Evolutionary conservation across 1,140 invertebrate species (phyloP).

Genomic region (Trichonephila inaurata): DNA sequence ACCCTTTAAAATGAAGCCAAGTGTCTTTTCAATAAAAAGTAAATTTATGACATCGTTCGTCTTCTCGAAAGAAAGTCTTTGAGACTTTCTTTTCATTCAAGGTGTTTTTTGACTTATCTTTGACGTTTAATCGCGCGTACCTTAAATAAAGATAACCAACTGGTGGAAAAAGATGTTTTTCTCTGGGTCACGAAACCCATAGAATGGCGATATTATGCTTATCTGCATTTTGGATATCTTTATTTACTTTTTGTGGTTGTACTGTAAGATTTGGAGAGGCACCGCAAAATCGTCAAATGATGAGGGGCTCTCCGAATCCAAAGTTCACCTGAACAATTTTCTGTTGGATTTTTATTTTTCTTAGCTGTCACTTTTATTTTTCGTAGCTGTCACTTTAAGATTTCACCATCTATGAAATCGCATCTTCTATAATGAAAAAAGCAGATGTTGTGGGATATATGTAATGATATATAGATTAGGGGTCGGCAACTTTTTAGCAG

Average conservation of each 20-base stretch:
- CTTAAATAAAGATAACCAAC: conserved; percentile 30
- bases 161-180: background rate
- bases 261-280: background rate
- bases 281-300: background rate
- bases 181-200: background rate
- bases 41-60: background rate
- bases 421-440: no score
- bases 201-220: background rate
- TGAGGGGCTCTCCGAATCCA: background rate
- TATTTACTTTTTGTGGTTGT: background rate
- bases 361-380: background rate
- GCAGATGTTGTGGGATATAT: no score
- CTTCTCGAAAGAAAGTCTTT: background rate
- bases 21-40: background rate
- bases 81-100: background rate
- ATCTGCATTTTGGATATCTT: conserved; percentile 21
- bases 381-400: background rate
- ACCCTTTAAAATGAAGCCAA: background rate
- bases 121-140: background rate
- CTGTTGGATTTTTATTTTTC: background rate
- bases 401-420: background rate
- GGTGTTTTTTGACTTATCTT: background rate
- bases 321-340: background rate
- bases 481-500: no score
- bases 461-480: no score